Evolutionary conservation across 2,113 vertebrate species (phyloP).

Genomic region (Stercorarius parasiticus): DNA sequence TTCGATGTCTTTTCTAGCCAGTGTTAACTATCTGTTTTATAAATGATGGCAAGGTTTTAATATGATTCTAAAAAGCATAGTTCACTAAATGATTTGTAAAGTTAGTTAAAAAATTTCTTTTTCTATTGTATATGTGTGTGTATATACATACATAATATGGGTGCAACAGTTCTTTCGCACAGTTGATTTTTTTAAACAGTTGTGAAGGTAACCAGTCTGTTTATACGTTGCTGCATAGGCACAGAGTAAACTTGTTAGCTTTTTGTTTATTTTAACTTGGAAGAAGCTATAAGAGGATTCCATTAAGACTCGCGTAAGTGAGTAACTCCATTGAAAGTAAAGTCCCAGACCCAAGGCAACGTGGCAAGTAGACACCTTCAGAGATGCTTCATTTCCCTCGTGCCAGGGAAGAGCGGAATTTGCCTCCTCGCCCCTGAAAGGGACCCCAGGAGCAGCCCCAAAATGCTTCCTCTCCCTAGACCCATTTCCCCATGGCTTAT

Average conservation of each 20-base stretch:
- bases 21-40: not conserved
- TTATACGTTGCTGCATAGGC: slow-evolving; percentile 11
- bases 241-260: slow-evolving; percentile 61
- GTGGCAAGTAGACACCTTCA: not conserved
- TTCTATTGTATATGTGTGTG: not conserved
- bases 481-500: rapidly evolving
- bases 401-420: not conserved
- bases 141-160: not conserved
- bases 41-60: not conserved
- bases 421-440: not conserved
- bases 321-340: not conserved
- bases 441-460: not conserved
- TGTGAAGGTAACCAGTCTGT: slow-evolving; percentile 15
- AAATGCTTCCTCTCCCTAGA: not conserved
- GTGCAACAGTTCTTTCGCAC: not conserved
- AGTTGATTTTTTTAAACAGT: not conserved
- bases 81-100: not conserved
- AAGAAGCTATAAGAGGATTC: slow-evolving; percentile 54
- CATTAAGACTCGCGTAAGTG: not conserved
- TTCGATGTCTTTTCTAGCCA: slow-evolving; percentile 1
- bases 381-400: rapidly evolving
- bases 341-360: not conserved
- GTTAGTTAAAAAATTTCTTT: not conserved
- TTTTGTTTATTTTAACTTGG: slow-evolving; percentile 52
- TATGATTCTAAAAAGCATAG: not conserved